phyloP scores from a whole-genome alignment of 23 tunicate species.

The Halocynthia aurantium region DNA sequence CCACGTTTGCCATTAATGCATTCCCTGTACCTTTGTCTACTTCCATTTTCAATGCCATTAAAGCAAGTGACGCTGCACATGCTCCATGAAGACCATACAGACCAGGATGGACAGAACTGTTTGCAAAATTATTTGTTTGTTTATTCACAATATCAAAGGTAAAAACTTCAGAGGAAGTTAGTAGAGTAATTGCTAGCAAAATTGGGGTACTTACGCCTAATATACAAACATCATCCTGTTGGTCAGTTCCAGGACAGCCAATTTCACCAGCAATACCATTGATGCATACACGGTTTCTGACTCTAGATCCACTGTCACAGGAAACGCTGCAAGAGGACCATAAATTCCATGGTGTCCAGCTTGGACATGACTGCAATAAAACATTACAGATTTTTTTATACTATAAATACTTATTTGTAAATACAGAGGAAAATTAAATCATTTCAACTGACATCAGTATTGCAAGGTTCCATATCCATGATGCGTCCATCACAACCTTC shows the following conservation, averaged over 20 bases:
- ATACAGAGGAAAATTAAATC: background rate
- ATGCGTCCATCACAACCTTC: constrained; percentile 23
- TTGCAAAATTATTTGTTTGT: background rate
- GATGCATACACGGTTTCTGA: constrained; percentile 44
- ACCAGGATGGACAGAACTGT: constrained; percentile 43
- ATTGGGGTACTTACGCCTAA: constrained; percentile 34
- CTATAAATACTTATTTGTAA: background rate
- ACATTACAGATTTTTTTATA: background rate
- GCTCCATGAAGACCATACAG: constrained; percentile 12
- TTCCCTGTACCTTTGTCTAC: constrained; percentile 11
- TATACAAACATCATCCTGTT: constrained; percentile 35
- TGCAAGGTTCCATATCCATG: constrained; percentile 31
- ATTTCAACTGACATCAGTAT: background rate
- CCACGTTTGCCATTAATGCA: constrained; percentile 30
- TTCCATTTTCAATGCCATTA: constrained; percentile 17
- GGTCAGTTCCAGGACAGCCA: constrained; percentile 39
- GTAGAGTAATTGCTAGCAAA: too few species aligned
- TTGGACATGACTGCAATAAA: constrained; percentile 36
- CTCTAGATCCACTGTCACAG: constrained; percentile 61
- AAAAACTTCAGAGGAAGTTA: too few species aligned
- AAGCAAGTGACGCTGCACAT: constrained; percentile 25
- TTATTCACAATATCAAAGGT: too few species aligned
- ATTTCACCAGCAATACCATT: constrained; percentile 30
- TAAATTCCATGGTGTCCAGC: constrained; percentile 58
- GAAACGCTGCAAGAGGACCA: constrained; percentile 58